phyloP scores from a whole-genome alignment of 2,888 invertebrate species.

The Protonemura montana region DNA sequence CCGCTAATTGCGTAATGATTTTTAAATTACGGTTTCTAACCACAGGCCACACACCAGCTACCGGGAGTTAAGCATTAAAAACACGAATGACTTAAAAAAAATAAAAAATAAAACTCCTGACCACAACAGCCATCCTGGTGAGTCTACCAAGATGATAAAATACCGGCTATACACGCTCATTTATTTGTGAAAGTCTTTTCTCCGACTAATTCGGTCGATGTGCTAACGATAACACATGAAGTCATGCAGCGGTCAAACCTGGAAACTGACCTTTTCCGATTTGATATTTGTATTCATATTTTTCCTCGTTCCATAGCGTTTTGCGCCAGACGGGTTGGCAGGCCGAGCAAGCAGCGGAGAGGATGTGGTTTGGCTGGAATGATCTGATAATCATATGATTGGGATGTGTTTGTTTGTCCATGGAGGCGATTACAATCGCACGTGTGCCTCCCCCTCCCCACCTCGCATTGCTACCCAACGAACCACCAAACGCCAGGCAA shows the following conservation, averaged over 20 bases:
- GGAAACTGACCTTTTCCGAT: neutral
- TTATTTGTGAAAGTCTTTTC: neutral
- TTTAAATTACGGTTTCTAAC: slow-evolving; percentile 27
- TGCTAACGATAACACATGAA: neutral
- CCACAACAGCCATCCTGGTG: neutral
- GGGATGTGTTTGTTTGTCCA: slow-evolving; percentile 23
- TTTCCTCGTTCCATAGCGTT: neutral
- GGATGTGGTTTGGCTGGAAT: neutral
- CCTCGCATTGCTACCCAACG: too few relatives aligned
- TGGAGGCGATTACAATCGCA: slow-evolving; percentile 22
- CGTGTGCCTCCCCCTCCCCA: neutral
- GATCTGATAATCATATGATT: neutral
- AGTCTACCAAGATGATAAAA: neutral
- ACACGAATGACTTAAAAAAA: neutral
- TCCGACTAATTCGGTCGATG: neutral
- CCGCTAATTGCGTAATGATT: slow-evolving; percentile 15
- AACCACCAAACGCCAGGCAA: too few relatives aligned
- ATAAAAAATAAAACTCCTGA: neutral
- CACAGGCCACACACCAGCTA: slow-evolving; percentile 36
- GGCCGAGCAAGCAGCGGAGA: neutral
- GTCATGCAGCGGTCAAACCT: neutral
- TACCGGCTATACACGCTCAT: neutral
- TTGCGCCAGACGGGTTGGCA: neutral
- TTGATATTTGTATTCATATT: neutral
- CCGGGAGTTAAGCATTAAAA: neutral